Base-by-base conservation (phyloP, 1,140 invertebrate species). In the Hestina assimilis region DNA sequence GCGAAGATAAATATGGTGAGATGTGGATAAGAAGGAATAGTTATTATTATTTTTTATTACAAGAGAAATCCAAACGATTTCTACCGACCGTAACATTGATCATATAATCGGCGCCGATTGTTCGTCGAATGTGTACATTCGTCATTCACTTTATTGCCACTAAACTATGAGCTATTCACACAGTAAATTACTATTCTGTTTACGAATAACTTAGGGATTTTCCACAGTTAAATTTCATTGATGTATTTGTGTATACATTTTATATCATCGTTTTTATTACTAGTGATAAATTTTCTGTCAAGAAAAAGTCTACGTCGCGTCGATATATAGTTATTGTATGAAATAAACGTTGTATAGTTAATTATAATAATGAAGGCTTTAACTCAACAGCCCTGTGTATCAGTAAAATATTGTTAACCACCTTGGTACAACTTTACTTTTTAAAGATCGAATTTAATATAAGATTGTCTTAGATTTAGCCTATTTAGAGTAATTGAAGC, bases 121-220 rank as follows among this genome's bases (percentile, higher is more conserved):
- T 50, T 43, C 26, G 28, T 29, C 51, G 40, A 48, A 53, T 59
- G 41, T 51, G 53, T 56, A 33, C 58, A 54, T 60, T 56, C 20
- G 40, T 31, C 48, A 46, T 48, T 41, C 50, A 40, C 43, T 65
- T 65, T 65, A 65, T 53, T 40, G 53, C 21, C 53, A 65, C 57
- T 65, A 65, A 65, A 65, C 52, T 45, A 51, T 33, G 14, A 60
- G 53, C 57, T 46, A 60, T 65, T 56, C 48, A 56, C 62, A 52
- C 53, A 60, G 51, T 50, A 60, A 52, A 59, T 65, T 60, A 65
- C 53, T 60, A 46, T 52, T 65, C 35, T 65, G 62, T 65, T 64
- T 65, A 60, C 42, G 19, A 12, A 35, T 51, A 47, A 33, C 46
- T 52, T n/a, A 8, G 62, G 47, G 38, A 60, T 46, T 48, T 65